Base-by-base conservation (phyloP, 2,113 vertebrate species). In the Pagrus major region DNA sequence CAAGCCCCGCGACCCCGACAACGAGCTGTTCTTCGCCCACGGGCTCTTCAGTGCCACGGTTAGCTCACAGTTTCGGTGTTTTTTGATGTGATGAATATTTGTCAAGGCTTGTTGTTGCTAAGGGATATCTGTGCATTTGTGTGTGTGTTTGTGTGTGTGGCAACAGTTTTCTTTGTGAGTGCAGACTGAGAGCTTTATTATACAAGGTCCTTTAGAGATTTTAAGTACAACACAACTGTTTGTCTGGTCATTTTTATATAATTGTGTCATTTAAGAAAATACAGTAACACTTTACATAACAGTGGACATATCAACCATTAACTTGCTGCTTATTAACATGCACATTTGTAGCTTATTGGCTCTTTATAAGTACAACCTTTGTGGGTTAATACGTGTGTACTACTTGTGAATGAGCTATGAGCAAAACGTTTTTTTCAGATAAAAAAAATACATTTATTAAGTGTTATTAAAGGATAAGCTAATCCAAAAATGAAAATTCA, bases 11-110 rank as follows among this genome's bases (percentile, higher is more conserved):
- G 98, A 99, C 83, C 98, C 97, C 0, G 97, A 98, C 87, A 98
- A 99, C 7, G 97, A 99, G 93, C 96, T 99, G 27, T 99, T 95
- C 91, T 99, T 99, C 23, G 98, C 97, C 92, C 98, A 99, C 76
- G 98, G 98, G 71, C 96, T 99, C 87, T 99, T 99, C 94, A 99
- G 98, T 90, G 98, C 97, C 94, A 99, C 97, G 89, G 97, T 94
- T 44, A 78, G 87, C 71, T 35, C 6, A 6, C 52, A 69, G 21
- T 56, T 78, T 72, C 35, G n/a, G 16, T 71, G 55, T 0, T 81
- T 85, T 78, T 67, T 75, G n/a, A 76, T 81, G 59, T 70, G 59
- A 75, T 85, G 52, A 78, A 56, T 78, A 61, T 78, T 77, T 81
- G 70, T 60, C 18, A 14, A 29, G 18, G 25, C 42, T 66, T 83